These are phyloP conservation scores for Antennarius striatus DNA, from an alignment of 2,113 vertebrate species.

Conservation along the genomic window DNA sequence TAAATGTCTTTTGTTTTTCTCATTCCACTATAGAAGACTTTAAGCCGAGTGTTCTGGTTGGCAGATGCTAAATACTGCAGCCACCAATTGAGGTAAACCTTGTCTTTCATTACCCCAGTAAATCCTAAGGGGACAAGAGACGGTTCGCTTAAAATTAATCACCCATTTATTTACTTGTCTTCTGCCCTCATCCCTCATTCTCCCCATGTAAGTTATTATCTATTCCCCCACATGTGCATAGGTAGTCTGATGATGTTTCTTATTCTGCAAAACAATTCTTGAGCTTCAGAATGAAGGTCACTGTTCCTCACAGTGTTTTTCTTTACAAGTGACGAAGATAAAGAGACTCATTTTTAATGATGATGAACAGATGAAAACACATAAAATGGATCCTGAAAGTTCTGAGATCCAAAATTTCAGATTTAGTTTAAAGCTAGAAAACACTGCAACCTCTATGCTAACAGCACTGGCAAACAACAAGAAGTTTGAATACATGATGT, in stretches of 20 bases:
- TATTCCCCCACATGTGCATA: too few species aligned
- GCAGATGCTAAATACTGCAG: constrained; percentile 75
- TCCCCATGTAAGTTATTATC: constrained; percentile 5
- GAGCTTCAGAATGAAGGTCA: background rate
- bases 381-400: too few species aligned
- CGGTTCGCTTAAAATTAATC: constrained; percentile 62
- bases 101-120: constrained; percentile 66
- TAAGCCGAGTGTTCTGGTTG: constrained; percentile 65
- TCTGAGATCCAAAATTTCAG: too few species aligned
- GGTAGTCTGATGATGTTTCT: too few species aligned
- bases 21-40: constrained; percentile 56
- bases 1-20: constrained; percentile 20
- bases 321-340: too few species aligned
- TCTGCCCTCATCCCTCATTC: constrained; percentile 16
- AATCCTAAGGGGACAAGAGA: constrained; percentile 62
- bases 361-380: too few species aligned
- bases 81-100: constrained; percentile 72
- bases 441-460: too few species aligned
- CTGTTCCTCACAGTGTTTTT: too few species aligned
- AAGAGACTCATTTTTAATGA: too few species aligned
- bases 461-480: too few species aligned
- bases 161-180: constrained; percentile 70
- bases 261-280: background rate
- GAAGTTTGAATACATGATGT: too few species aligned
- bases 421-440: too few species aligned